Base-by-base conservation (phyloP, 1,140 invertebrate species). In the Vanessa atalanta region DNA sequence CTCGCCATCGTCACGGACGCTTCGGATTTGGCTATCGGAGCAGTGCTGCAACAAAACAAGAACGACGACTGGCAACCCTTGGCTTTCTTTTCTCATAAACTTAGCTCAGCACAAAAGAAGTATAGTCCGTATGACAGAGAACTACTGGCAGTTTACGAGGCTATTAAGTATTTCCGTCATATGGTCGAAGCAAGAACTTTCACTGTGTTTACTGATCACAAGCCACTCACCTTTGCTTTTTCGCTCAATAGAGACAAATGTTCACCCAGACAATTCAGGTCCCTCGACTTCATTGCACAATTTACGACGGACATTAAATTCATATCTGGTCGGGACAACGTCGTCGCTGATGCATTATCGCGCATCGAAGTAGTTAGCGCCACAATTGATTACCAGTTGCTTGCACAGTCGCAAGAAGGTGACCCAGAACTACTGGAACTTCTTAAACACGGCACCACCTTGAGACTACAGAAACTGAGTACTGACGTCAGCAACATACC, bases 311-410 rank as follows among this genome's bases (percentile, higher is more conserved):
- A 70, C 47, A 77, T 77, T 53, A 60, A 67, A 37, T 61, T 73
- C 53, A 70, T 77, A 57, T 31, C 61, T 23, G 71, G 75, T 11
- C 63, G 50, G 47, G 50, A 70, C 53, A 73, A 73, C 43, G 64
- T 78, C 8, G 76, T 75, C 0, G 76, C 76, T 16, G 76, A 78
- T 47, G 60, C 76, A 15, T 47, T 78, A 53, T 78, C 76, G 14
- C 72, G 76, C 12, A 47, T 78, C 43, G 76, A 78, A 16, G 76
- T 67, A 66, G 26, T 77, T 50, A 55, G n/a, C 16, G 43, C 71
- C 50, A 53, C 50, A 43, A 50, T 77, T 1, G 55, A 66, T 31
- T 57, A 73, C 7, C 50, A 70, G 2, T 12, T 31, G 2, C 48
- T 76, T 51, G 77, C 73, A 13, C 47, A 73, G 20, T 37, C 50